Conservation (phyloP, 2,113 vertebrate species). For the Triplophysa tibetana region DNA sequence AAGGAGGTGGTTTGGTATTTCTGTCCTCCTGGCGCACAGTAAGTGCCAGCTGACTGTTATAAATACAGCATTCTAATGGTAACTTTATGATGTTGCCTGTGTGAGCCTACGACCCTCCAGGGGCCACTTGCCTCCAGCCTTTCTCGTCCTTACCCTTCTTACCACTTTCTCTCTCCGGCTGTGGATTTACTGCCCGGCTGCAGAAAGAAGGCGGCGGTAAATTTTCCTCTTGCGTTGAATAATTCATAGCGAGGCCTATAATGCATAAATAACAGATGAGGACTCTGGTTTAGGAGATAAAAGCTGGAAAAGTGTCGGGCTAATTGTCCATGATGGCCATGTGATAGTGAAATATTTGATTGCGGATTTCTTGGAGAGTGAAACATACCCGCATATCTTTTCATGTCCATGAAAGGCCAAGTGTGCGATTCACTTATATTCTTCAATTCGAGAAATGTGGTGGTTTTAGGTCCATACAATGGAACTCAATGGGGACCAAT, state of each 20-base stretch:
- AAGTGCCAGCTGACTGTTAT: slow-evolving; percentile 69
- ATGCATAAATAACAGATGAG: slow-evolving; percentile 76
- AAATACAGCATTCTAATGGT: slow-evolving; percentile 83
- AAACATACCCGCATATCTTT: slow-evolving; percentile 12
- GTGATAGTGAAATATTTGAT: slow-evolving; percentile 76
- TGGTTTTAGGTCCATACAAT: too few relatives aligned
- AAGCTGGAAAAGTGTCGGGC: slow-evolving; percentile 73
- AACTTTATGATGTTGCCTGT: slow-evolving; percentile 82
- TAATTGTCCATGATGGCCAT: slow-evolving; percentile 78
- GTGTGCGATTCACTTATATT: slow-evolving; percentile 55
- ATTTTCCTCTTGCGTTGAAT: slow-evolving; percentile 70
- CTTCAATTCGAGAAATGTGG: not conserved
- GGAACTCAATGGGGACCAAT: too few relatives aligned
- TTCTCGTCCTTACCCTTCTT: slow-evolving; percentile 48
- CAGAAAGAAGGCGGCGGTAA: slow-evolving; percentile 72
- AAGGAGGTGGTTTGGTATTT: slow-evolving; percentile 1
- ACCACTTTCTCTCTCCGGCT: slow-evolving; percentile 58
- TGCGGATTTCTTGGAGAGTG: slow-evolving; percentile 54
- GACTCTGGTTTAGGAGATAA: slow-evolving; percentile 79
- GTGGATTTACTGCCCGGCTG: slow-evolving; percentile 75
- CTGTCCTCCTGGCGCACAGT: slow-evolving; percentile 44
- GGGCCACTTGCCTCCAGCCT: slow-evolving; percentile 75
- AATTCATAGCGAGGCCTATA: slow-evolving; percentile 74
- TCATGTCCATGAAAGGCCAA: slow-evolving; percentile 56
- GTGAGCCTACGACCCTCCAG: slow-evolving; percentile 74